phyloP scores from a whole-genome alignment of 1,140 invertebrate species.

The Delia radicum region DNA sequence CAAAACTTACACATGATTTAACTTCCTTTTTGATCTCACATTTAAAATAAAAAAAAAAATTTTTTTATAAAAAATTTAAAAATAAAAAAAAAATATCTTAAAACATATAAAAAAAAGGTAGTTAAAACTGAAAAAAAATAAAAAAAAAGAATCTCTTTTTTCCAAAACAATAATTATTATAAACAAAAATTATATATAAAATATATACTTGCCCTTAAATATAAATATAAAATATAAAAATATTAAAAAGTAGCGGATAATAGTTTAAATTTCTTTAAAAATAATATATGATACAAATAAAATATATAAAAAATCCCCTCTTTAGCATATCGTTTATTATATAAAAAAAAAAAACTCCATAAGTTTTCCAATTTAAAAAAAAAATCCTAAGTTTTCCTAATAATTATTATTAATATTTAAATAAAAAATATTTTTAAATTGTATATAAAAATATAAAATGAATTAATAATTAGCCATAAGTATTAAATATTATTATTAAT shows the following conservation, averaged over 20 bases:
- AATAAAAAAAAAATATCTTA: conserved; percentile 32
- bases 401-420: conserved; percentile 24
- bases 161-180: background rate
- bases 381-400: conserved; percentile 27
- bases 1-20: background rate
- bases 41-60: background rate
- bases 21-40: conserved; percentile 28
- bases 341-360: conserved; percentile 23
- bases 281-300: background rate
- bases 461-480: background rate
- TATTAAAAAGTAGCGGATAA: background rate
- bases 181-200: conserved; percentile 14
- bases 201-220: conserved; percentile 17
- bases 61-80: conserved; percentile 25
- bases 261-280: background rate
- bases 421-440: background rate
- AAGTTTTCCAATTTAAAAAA: conserved; percentile 39
- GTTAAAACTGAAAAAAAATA: conserved; percentile 25
- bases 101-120: conserved; percentile 30
- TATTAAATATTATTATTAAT: background rate
- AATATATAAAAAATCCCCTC: conserved; percentile 14
- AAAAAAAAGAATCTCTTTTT: conserved; percentile 24
- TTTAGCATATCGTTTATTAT: conserved; percentile 36
- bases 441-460: background rate
- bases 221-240: conserved; percentile 11